phyloP scores from a whole-genome alignment of 1,140 invertebrate genomes.

The Pachypeltis micranthus region DNA sequence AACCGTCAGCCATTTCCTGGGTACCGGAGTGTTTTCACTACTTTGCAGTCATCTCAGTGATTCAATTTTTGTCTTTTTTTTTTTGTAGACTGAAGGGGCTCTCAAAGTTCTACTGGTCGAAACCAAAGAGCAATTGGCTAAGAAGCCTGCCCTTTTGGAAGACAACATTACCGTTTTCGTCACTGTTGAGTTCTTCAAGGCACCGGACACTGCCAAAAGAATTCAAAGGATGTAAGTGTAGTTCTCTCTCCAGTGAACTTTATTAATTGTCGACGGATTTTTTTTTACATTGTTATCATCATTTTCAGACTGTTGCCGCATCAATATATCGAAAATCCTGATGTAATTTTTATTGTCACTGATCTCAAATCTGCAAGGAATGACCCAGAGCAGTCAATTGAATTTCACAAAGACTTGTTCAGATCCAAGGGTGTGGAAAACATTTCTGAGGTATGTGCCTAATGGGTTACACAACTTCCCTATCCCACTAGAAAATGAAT shows the following conservation, averaged over 20 bases:
- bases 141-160: not conserved
- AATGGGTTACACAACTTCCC: too few relatives aligned
- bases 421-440: not conserved
- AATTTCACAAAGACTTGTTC: not conserved
- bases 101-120: not conserved
- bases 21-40: too few relatives aligned
- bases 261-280: too few relatives aligned
- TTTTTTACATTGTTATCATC: too few relatives aligned
- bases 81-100: not conserved
- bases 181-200: not conserved
- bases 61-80: too few relatives aligned
- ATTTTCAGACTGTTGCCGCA: not conserved
- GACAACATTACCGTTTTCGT: not conserved
- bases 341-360: not conserved
- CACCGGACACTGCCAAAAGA: not conserved
- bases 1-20: too few relatives aligned
- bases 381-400: not conserved
- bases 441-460: not conserved
- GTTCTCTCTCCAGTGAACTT: too few relatives aligned
- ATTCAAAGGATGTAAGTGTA: not conserved
- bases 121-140: not conserved
- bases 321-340: not conserved
- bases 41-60: too few relatives aligned
- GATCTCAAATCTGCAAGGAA: not conserved
- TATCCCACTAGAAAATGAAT: too few relatives aligned